These are phyloP conservation scores for Penaeus indicus DNA, from an alignment of 1,140 invertebrate genomes.

Conservation along the genomic window DNA sequence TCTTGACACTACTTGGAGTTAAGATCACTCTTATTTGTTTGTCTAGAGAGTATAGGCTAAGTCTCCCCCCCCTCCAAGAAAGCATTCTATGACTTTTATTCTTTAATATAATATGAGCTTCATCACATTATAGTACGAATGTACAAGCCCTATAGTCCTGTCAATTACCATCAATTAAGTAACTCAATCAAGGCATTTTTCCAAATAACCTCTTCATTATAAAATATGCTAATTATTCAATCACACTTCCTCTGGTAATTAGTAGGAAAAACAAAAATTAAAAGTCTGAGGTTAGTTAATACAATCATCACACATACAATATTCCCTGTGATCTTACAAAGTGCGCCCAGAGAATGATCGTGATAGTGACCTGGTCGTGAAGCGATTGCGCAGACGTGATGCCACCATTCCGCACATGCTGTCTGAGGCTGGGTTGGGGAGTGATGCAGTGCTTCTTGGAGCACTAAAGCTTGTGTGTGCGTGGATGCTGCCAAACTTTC, in stretches of 20 bases:
- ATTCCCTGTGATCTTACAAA: slow-evolving; percentile 62
- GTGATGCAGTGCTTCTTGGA: slow-evolving; percentile 80
- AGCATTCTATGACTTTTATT: too few species aligned
- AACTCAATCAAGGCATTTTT: too few species aligned
- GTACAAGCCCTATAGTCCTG: too few species aligned
- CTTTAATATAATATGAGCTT: too few species aligned
- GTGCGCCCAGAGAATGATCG: slow-evolving; percentile 60
- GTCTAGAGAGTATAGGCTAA: too few species aligned
- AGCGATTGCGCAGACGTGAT: slow-evolving; percentile 82
- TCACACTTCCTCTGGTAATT: not conserved
- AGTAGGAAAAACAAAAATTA: not conserved
- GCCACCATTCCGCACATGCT: slow-evolving; percentile 82
- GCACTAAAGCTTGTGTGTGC: slow-evolving; percentile 76
- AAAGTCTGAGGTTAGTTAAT: not conserved
- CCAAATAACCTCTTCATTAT: too few species aligned
- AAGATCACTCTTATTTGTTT: too few species aligned
- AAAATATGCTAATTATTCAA: too few species aligned
- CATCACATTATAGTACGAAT: too few species aligned
- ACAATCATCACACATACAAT: slow-evolving; percentile 36
- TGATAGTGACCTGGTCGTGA: slow-evolving; percentile 71
- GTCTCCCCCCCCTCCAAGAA: too few species aligned
- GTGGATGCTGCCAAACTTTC: slow-evolving; percentile 68
- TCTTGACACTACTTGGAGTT: too few species aligned
- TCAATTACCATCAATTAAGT: too few species aligned
- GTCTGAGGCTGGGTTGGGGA: slow-evolving; percentile 80